Base-by-base conservation (phyloP, 1,140 invertebrate species). In the Polypedilum vanderplanki region DNA sequence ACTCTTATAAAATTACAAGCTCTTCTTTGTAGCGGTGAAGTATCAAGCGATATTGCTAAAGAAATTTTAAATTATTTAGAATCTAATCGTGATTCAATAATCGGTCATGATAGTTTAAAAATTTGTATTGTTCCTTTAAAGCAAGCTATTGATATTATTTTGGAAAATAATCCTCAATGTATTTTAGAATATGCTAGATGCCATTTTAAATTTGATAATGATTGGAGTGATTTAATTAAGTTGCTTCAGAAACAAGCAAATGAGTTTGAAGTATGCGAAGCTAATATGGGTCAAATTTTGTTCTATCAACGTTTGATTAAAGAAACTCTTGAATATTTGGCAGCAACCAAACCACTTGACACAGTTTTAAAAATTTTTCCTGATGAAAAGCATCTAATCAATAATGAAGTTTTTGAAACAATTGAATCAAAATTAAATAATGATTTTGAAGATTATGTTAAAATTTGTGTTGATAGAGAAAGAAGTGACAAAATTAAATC, bases 151-250 rank as follows among this genome's bases (percentile, higher is more conserved):
- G 65, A 70, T 22, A 9, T 70, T 18, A 70, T 70, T 7, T 18
- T 70, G 17, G 18, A 70, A 10, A 70, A 18, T 20, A 70, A 70
- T 22, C 65, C 65, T 7, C 65, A 70, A 20, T 70, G 65, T 22
- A 22, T 70, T 18, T 22, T 70, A 18, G 65, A 70, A 10, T 70
- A 70, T 70, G 65, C 65, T 7, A n/a, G 65, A 70, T 70, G 65
- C 5, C 65, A 70, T 70, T 70, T 70, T 70, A 70, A 70, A 20
- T 20, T 70, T 18, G 65, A 70, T 22, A 22, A 70, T 8, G 65
- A 70, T 70, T 70, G 65, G 65, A 70, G 17, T 20, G 9, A 70
- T 70, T 70, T 70, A 22, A 70, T 70, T 70, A 18, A 70, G 17
- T 18, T 22, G 9, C 18, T 70, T 20, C 65, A 70, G 20, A 70